Evolutionary conservation across 1,140 invertebrate genomes (phyloP), one percentile per base, ranked within the genome.

Genomic region (Latrodectus geometricus): DNA sequence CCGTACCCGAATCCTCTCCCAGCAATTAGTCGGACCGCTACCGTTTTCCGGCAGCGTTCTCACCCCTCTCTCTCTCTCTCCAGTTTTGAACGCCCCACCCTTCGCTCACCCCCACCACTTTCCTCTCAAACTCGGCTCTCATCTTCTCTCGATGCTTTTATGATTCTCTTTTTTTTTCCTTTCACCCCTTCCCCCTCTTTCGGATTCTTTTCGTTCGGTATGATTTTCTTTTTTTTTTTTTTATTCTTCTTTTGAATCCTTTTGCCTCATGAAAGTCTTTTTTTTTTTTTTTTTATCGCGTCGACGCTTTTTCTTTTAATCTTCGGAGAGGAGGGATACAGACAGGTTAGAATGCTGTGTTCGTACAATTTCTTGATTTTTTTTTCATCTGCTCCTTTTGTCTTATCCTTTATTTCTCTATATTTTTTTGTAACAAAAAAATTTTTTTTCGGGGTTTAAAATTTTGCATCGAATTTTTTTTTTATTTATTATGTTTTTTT

Each of bases 11-110:
- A 50, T 76, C 66, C 72, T 84, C 70, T 70, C 54, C 83, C 49
- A 78, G 76, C 83, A 86, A 86, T 86, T 86, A 86, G 83, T 86
- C 66, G 66, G 68, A 77, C 68, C 73, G 61, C 65, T 65, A 21
- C 74, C 82, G 56, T 52, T 85, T 85, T 20, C 65, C 21, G 73
- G 12, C 56, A 20, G 15, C 74, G 8, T 21, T 23, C n/a, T 21
- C 52, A n/a, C 35, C n/a, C 35, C n/a, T 14, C 14, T 54, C 35
- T 20, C n/a, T 56, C 15, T 54, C 21, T 49, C 15, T 50, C 8
- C 15, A 17, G 14, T 35, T 56, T 48, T 20, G 72, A 15, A 52
- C 23, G 17, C 20, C 21, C 35, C 35, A 35, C 35, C 35, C 73
- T 35, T 14, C 49, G 61, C 21, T 73, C 15, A 23, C 73, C 48